Evolutionary conservation across 2,113 vertebrate genomes (phyloP), one percentile per base, ranked within the genome.

Genomic region (Ivindomyrus marchei): DNA sequence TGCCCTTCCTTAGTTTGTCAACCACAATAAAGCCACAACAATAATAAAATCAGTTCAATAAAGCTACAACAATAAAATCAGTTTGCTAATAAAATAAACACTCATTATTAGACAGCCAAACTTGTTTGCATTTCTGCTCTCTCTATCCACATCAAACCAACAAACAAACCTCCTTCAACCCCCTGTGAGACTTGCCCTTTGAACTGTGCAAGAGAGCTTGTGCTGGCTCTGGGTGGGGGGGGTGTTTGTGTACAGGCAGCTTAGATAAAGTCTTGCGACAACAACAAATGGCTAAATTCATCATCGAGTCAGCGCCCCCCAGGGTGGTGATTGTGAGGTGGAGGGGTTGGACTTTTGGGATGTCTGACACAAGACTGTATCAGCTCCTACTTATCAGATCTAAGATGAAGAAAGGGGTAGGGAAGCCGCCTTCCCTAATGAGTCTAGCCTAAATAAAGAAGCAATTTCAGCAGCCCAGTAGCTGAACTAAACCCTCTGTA

Each of bases 391-490:
- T 52, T 89, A 88, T 88, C 88, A 70, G 88, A 80, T 89, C 15
- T 19, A 31, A 46, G n/a, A 31, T 3, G 31, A 52, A 50, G 17
- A 17, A 77, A 1, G 88, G 27, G 66, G 88, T 24, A 74, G 88
- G 88, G 66, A 27, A 89, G 70, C n/a, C 70, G 45, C 74, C 46
- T 52, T 70, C 88, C 66, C 13, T 52, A 89, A 89, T 70, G 31
- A 89, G 70, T 89, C 27, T 83, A 47, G 8, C 27, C 66, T 89
- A 52, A 89, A 50, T 80, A 80, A 52, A 89, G 70, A 27, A 24
- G 70, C 47, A 36, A 80, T 80, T 89, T 80, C 36, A 47, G 47
- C 45, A 11, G 39, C n/a, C 36, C 24, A 70, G 88, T n/a, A 88
- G 42, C 11, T 46, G 87, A 88, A 46, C n/a, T 46, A 27, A 46